Percentiles rank a stretch among this genome's conserved stretches.
These are phyloP conservation scores for Otis tarda DNA, from an alignment of 2,113 vertebrate genomes.

Conservation along the genomic window DNA sequence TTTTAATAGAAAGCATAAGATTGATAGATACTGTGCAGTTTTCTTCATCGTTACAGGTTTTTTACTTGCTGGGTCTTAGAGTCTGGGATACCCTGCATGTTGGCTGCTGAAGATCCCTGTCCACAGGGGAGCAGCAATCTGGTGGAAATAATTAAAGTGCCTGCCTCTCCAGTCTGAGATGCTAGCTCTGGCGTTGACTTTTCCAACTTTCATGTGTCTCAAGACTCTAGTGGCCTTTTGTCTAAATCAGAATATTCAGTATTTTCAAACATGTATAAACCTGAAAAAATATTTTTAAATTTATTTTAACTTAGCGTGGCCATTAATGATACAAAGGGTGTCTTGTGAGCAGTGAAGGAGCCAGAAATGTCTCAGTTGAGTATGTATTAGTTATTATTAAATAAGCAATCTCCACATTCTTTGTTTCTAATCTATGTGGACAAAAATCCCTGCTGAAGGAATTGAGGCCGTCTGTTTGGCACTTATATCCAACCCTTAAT, in stretches of 20 bases:
- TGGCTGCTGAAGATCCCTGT: background rate
- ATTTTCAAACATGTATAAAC: background rate
- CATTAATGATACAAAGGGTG: background rate
- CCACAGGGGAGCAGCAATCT: background rate
- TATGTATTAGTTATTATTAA: background rate
- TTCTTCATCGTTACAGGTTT: background rate
- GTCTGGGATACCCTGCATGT: background rate
- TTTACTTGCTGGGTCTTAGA: background rate
- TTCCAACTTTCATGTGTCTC: background rate
- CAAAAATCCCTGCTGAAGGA: background rate
- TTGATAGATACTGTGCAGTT: background rate
- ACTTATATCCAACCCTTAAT: background rate
- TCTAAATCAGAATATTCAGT: background rate
- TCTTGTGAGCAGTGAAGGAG: background rate
- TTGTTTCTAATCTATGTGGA: background rate
- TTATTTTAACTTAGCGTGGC: background rate
- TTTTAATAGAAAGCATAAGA: background rate
- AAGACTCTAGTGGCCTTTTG: background rate
- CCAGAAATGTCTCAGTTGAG: background rate
- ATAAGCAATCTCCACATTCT: background rate
- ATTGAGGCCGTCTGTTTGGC: background rate
- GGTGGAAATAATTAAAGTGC: background rate
- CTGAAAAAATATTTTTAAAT: background rate
- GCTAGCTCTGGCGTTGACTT: background rate
- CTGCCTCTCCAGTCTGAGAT: background rate